A percentile compares a stretch with the other conserved stretches of the same genome.
Evolutionary conservation across 1,140 invertebrate genomes (phyloP).

Genomic region (Drosophila varians): DNA sequence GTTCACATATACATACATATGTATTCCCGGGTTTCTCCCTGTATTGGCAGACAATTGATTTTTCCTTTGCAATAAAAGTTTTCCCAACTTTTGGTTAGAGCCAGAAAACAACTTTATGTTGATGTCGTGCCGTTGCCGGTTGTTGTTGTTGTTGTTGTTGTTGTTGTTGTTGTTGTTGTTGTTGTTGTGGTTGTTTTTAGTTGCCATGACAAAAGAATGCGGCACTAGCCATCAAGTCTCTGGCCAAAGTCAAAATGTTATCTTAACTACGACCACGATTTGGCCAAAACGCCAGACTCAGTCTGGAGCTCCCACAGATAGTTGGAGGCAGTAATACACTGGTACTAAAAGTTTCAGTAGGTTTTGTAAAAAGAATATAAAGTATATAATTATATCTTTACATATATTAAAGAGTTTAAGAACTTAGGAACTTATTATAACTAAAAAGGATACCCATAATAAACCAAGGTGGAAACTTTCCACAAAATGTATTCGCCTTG

Average conservation of each 20-base stretch:
- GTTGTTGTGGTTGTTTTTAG: slow-evolving; percentile 29
- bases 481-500: too few species aligned
- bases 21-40: neutral
- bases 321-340: slow-evolving; percentile 22
- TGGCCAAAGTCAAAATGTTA: slow-evolving; percentile 79
- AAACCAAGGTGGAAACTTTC: too few species aligned
- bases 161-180: slow-evolving; percentile 39
- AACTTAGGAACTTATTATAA: neutral
- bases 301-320: slow-evolving; percentile 24
- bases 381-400: neutral
- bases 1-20: slow-evolving; percentile 49
- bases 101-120: slow-evolving; percentile 64
- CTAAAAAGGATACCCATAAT: too few species aligned
- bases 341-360: neutral
- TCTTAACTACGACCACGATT: slow-evolving; percentile 78
- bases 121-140: slow-evolving; percentile 58
- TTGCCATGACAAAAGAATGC: slow-evolving; percentile 80
- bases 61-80: slow-evolving; percentile 64
- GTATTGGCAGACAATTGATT: slow-evolving; percentile 72
- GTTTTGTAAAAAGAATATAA: neutral
- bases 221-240: slow-evolving; percentile 76
- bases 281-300: slow-evolving; percentile 55
- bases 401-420: neutral
- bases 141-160: slow-evolving; percentile 47
- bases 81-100: slow-evolving; percentile 56